Base-by-base conservation (phyloP, 2,888 invertebrate genomes). In the Choreutis nemorana region DNA sequence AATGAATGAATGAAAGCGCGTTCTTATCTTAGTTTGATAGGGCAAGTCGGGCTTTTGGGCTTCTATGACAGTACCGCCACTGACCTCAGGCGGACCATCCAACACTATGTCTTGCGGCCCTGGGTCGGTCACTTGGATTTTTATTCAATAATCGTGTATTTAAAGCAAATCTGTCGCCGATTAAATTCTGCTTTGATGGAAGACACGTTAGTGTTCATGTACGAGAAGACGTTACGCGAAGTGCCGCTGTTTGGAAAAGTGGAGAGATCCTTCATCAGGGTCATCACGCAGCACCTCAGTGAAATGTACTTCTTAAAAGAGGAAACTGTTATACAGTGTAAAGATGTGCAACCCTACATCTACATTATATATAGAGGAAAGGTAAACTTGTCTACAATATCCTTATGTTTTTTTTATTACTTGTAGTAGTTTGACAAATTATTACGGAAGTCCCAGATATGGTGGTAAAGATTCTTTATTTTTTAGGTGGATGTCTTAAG, bases 201-300 rank as follows among this genome's bases (percentile, higher is more conserved):
- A 55, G 82, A 82, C 38, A 75, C 77, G 1, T 52, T 81, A 22
- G 73, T 75, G 3, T 73, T 73, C 35, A 71, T 81, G 65, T 82
- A 82, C 36, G 81, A 81, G 44, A 57, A 55, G 9, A 79, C 81
- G 1, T 48, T 82, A 1, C 55, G 77, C 6, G 77, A 81, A 41
- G 81, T 82, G n/a, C 81, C 82, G 0, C 50, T 82, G 10, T 82
- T 82, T 38, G 72, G 75, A 9, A 73, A 72, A 38, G 73, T 81
- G 26, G 81, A 82, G 39, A 55, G 70, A 7, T 77, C 81, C 4
- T 82, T 82, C 48, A 78, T 81, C 51, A 65, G 81, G 42, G 72
- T 81, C 35, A 60, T 82, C 44, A 78, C 80, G 1, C 81, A 77
- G 40, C 75, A 81, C 36, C 55, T 81, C 2, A 59, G 60, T 24